Conservation (phyloP, 2,113 vertebrate species). For the Ceyx melanurus region DNA sequence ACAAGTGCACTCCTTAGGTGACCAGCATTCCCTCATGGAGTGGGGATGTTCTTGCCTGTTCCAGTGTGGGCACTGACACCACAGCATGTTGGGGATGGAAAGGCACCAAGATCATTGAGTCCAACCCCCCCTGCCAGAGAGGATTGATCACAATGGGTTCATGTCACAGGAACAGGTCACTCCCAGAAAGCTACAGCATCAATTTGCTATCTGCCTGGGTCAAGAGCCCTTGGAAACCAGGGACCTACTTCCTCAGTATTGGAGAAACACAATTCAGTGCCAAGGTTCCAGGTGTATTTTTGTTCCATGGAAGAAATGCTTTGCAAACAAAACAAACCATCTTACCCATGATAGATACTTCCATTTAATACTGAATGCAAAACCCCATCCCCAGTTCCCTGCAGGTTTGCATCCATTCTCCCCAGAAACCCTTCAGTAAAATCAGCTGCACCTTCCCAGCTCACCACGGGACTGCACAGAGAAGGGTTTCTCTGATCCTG, state of each 20-base stretch:
- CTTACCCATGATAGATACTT: not conserved
- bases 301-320: not conserved
- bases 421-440: not conserved
- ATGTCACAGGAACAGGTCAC: not conserved
- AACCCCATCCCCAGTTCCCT: not conserved
- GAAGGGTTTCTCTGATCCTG: not conserved
- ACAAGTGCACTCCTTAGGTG: not conserved
- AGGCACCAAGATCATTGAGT: too few species aligned
- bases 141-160: not conserved
- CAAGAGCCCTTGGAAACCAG: not conserved
- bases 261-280: not conserved
- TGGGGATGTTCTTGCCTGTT: not conserved
- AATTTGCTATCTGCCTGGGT: not conserved
- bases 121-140: too few species aligned
- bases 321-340: not conserved
- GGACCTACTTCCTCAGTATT: not conserved
- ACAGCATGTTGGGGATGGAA: too few species aligned
- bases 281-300: not conserved
- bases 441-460: not conserved
- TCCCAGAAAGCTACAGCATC: not conserved
- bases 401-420: not conserved
- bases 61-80: not conserved
- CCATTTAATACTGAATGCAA: not conserved
- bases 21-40: not conserved
- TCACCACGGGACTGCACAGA: not conserved